phyloP scores from a whole-genome alignment of 2,113 vertebrate species.

The Tenebrosternarchus preto region DNA sequence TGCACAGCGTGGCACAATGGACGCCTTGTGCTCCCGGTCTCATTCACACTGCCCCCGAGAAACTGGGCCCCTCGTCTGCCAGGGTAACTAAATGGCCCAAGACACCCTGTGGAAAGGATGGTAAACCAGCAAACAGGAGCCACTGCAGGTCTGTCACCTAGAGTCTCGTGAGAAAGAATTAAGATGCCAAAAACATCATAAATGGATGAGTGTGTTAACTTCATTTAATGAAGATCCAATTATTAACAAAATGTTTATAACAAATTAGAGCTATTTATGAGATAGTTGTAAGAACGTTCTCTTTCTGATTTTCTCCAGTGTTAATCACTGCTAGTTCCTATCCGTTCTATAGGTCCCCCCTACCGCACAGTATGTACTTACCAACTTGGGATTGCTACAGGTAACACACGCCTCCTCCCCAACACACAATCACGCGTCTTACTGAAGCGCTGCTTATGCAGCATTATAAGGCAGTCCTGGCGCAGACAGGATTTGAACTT shows the following conservation, averaged over 20 bases:
- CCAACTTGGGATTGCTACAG: no score
- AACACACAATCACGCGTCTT: no score
- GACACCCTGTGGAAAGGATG: neutral
- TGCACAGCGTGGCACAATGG: conserved; percentile 71
- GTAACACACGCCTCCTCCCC: no score
- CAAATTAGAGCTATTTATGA: conserved; percentile 5
- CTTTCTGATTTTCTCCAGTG: neutral
- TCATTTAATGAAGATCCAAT: conserved; percentile 1
- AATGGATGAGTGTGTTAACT: neutral
- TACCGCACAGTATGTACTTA: no score
- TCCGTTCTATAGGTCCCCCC: no score
- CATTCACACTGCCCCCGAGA: conserved; percentile 51
- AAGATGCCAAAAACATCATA: no score
- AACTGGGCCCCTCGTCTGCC: neutral
- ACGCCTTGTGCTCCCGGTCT: conserved; percentile 70
- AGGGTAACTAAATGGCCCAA: neutral
- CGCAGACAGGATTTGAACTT: no score
- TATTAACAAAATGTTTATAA: conserved; percentile 8
- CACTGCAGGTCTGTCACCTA: neutral
- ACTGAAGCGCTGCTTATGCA: no score
- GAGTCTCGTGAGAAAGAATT: neutral
- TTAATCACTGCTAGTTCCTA: no score
- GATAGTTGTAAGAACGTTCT: conserved; percentile 1
- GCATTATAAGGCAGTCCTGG: no score
- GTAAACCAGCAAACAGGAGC: neutral